phyloP scores from a whole-genome alignment of 2,888 invertebrate species.

The Oxyteleia sp. region DNA sequence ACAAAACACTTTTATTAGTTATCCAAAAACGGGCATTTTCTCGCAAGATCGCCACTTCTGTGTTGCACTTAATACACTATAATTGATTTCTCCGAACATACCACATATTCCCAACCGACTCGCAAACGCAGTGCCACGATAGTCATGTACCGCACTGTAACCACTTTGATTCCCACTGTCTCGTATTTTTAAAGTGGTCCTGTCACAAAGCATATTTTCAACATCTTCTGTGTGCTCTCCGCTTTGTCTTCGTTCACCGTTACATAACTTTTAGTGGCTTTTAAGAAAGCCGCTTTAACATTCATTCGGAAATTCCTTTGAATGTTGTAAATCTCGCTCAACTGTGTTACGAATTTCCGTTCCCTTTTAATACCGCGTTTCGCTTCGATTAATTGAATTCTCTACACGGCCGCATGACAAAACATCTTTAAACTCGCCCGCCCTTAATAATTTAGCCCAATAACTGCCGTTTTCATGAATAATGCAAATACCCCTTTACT shows the following conservation, averaged over 20 bases:
- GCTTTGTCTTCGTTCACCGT: conserved; percentile 3
- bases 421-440: conserved; percentile 18
- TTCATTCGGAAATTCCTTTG: conserved; percentile 34
- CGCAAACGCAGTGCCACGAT: conserved; percentile 10
- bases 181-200: conserved; percentile 25
- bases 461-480: conserved; percentile 17
- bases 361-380: conserved; percentile 16
- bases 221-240: conserved; percentile 26
- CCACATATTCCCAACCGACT: conserved; percentile 5
- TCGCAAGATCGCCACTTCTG: no score
- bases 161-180: conserved; percentile 30
- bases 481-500: conserved; percentile 17
- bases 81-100: neutral
- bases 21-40: no score
- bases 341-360: conserved; percentile 21
- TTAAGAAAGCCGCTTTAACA: conserved; percentile 21
- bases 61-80: neutral
- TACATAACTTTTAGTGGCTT: conserved; percentile 41
- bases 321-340: conserved; percentile 11
- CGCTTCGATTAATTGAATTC: conserved; percentile 28
- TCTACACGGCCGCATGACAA: conserved; percentile 11
- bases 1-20: no score
- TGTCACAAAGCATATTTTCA: conserved; percentile 48
- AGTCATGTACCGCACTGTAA: conserved; percentile 3
- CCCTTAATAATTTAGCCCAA: conserved; percentile 18